Percentiles rank a stretch among this genome's conserved stretches.
Evolutionary conservation across 2,888 invertebrate species (phyloP).

Genomic region (Caenorhabditis imperialis): DNA sequence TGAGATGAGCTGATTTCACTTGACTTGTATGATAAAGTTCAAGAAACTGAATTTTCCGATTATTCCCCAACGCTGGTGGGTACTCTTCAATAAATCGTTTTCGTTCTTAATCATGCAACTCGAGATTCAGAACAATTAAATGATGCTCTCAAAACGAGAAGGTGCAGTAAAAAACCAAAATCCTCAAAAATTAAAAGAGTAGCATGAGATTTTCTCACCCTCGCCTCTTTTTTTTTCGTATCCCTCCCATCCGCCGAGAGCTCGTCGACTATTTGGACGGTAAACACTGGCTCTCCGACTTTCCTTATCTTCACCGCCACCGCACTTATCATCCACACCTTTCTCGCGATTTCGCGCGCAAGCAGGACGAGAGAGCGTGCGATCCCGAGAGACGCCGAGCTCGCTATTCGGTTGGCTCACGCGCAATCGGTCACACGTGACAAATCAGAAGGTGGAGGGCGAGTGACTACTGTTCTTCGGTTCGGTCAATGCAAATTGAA

Average conservation of each 20-base stretch:
- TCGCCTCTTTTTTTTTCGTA: not conserved
- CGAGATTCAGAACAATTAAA: not conserved
- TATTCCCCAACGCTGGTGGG: too few relatives aligned
- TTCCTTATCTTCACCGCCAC: conserved; percentile 4
- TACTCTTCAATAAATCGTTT: too few relatives aligned
- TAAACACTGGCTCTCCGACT: conserved; percentile 21
- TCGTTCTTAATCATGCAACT: too few relatives aligned
- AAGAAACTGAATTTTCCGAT: too few relatives aligned
- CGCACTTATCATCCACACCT: conserved; percentile 26
- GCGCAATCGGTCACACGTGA: conserved; percentile 8
- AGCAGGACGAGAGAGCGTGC: not conserved
- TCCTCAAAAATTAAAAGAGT: conserved; percentile 8
- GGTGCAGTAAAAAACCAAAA: not conserved
- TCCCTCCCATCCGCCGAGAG: not conserved
- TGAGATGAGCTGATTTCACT: too few relatives aligned
- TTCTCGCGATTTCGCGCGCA: conserved; percentile 21
- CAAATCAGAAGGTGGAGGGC: too few relatives aligned
- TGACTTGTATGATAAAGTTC: too few relatives aligned
- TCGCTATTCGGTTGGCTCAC: conserved; percentile 4
- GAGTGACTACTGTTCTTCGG: too few relatives aligned
- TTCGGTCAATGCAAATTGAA: too few relatives aligned
- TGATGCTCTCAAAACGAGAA: not conserved
- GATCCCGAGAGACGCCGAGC: conserved; percentile 14
- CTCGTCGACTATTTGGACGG: conserved; percentile 25
- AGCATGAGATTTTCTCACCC: conserved; percentile 35